phyloP scores from a whole-genome alignment of 2,797 vertebrate genomes.

The Parauchenoglanis ngamensis region DNA sequence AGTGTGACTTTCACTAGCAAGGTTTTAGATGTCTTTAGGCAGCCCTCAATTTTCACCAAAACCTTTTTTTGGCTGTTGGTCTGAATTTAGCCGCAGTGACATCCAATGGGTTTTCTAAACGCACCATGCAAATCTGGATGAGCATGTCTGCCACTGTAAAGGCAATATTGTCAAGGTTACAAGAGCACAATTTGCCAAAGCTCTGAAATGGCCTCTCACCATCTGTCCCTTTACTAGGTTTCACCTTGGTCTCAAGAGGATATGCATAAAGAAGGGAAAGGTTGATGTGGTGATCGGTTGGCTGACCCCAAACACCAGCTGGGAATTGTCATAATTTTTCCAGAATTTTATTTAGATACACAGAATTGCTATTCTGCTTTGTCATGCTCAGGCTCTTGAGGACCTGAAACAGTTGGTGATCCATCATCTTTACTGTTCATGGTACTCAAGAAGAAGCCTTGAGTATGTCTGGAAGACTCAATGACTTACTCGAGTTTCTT shows the following conservation, averaged over 20 bases:
- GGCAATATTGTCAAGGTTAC: neutral
- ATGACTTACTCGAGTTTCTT: neutral
- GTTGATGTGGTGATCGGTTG: slow-evolving; percentile 3
- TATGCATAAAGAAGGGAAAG: slow-evolving; percentile 7
- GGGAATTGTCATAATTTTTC: neutral
- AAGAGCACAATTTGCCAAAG: slow-evolving; percentile 10
- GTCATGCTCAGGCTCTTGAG: neutral
- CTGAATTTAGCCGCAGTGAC: neutral
- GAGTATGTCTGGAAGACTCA: neutral
- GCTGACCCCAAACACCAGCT: neutral
- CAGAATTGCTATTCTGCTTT: neutral
- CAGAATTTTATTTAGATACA: neutral
- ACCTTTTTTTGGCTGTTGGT: neutral
- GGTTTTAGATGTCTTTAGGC: neutral
- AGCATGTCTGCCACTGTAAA: neutral
- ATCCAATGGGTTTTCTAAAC: neutral
- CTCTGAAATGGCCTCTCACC: neutral
- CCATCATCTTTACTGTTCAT: neutral
- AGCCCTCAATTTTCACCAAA: neutral
- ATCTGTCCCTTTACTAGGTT: slow-evolving; percentile 2
- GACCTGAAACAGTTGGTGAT: neutral
- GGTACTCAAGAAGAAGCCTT: neutral
- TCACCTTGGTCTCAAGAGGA: neutral
- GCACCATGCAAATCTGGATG: neutral
- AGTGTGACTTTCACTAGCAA: neutral